Conservation (phyloP, 1,140 invertebrate species). For the Heliconius congener region DNA sequence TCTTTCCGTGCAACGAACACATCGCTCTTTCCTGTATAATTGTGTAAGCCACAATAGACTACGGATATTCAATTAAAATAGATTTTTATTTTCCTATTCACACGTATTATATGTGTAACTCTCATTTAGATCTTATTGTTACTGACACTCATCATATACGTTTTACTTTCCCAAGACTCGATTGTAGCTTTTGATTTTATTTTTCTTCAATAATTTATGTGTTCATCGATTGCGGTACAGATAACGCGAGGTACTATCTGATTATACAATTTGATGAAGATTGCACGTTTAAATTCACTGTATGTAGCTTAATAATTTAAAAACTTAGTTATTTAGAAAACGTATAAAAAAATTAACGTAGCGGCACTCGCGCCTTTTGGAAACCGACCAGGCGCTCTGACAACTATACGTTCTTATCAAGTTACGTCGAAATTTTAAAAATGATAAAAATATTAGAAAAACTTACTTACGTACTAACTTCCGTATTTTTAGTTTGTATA, state of each 20-base stretch:
- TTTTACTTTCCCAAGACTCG: constrained; percentile 60
- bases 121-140: constrained; percentile 50
- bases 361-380: no score
- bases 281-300: neutral
- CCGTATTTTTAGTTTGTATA: neutral
- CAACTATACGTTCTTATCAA: no score
- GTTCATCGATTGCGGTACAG: constrained; percentile 64
- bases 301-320: neutral
- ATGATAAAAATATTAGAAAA: neutral
- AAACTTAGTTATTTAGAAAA: no score
- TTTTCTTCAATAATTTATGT: constrained; percentile 60
- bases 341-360: no score
- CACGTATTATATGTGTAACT: constrained; percentile 49
- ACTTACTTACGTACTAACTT: neutral
- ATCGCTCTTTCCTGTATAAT: constrained; percentile 60
- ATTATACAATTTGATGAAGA: constrained; percentile 4
- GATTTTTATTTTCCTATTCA: constrained; percentile 64
- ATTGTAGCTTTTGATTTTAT: constrained; percentile 56
- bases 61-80: constrained; percentile 41
- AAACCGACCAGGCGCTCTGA: no score
- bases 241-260: constrained; percentile 42
- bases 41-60: constrained; percentile 49
- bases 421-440: no score
- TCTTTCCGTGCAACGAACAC: constrained; percentile 65
- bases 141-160: constrained; percentile 50